These are phyloP conservation scores for Pristionchus pacificus DNA, from an alignment of 1,140 invertebrate genomes.

Conservation along the genomic window DNA sequence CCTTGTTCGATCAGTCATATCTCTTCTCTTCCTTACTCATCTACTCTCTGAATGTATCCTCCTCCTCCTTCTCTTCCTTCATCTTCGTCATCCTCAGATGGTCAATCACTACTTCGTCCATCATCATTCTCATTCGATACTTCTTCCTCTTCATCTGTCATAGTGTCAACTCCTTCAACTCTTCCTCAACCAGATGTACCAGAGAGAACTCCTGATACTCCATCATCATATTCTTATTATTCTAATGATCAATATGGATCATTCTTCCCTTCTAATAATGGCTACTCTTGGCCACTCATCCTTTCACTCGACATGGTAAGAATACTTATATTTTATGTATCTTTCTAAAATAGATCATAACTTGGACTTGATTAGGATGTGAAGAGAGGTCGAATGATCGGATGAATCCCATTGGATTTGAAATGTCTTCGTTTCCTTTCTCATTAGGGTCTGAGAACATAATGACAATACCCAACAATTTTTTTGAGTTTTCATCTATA, in stretches of 20 bases:
- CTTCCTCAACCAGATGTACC: neutral
- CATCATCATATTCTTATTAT: neutral
- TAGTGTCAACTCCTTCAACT: neutral
- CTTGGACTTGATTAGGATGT: too few species aligned
- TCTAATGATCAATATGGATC: neutral
- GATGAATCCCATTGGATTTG: neutral
- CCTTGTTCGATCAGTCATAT: neutral
- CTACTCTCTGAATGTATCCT: neutral
- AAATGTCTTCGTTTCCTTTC: neutral
- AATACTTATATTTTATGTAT: neutral
- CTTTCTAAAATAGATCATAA: too few species aligned
- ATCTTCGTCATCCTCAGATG: neutral
- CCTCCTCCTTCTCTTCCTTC: neutral
- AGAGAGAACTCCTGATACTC: neutral
- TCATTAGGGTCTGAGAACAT: too few species aligned
- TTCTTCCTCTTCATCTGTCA: neutral
- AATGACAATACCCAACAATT: too few species aligned
- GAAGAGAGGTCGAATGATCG: neutral
- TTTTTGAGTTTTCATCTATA: too few species aligned
- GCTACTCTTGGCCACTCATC: too few species aligned
- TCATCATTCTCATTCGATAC: neutral
- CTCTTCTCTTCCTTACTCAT: neutral
- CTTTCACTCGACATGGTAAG: neutral
- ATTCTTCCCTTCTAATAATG: neutral
- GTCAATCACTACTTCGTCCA: neutral